phyloP scores from a whole-genome alignment of 2,113 vertebrate species.

The Cacatua alba region DNA sequence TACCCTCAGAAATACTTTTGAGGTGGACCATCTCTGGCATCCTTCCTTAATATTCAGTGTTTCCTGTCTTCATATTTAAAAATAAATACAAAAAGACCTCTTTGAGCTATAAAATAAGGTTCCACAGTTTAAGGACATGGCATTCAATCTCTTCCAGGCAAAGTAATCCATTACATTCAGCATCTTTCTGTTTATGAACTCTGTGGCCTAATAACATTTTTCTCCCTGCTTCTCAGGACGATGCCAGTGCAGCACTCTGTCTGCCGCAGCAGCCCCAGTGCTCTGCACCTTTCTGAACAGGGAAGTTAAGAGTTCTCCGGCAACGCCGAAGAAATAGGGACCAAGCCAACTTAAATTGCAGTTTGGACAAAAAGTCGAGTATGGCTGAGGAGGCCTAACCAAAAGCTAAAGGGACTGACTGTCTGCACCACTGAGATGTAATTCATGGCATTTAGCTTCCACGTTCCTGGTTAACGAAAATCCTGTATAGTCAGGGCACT shows the following conservation, averaged over 20 bases:
- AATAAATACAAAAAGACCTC: neutral
- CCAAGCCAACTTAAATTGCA: neutral
- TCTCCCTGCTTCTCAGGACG: neutral
- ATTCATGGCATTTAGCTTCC: neutral
- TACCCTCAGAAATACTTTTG: neutral
- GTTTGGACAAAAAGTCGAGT: neutral
- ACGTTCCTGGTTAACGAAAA: neutral
- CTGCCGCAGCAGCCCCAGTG: rapidly evolving
- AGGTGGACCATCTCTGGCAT: neutral
- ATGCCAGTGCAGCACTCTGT: neutral
- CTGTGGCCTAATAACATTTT: neutral
- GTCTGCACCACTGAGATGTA: neutral
- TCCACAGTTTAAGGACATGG: neutral
- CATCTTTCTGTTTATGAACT: neutral
- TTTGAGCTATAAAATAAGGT: neutral
- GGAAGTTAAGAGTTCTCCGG: neutral
- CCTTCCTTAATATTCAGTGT: neutral
- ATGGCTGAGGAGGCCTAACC: neutral
- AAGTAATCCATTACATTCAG: neutral
- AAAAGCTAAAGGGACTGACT: neutral
- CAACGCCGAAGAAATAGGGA: neutral
- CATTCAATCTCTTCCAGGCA: neutral
- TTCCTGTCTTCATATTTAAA: neutral
- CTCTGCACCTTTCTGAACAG: neutral
- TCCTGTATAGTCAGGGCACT: rapidly evolving